Conservation (phyloP, 2,888 invertebrate genomes). For the Sicus ferrugineus region DNA sequence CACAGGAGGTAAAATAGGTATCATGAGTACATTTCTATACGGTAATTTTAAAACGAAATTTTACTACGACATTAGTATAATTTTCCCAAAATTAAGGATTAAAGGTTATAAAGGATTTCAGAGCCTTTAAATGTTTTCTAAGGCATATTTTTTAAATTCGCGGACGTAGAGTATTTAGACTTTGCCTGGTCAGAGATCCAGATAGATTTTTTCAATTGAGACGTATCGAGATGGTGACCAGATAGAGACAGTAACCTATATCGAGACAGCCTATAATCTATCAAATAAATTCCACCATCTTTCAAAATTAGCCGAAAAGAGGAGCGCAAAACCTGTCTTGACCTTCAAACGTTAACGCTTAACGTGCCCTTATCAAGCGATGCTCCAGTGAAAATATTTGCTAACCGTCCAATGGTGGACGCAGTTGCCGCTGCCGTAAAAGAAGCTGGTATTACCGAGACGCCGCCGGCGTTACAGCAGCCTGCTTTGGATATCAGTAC, state of each 20-base stretch:
- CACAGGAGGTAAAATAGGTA: no score
- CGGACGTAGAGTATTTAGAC: no score
- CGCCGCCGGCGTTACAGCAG: slow-evolving; percentile 48
- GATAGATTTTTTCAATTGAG: not conserved
- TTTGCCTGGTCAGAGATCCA: not conserved
- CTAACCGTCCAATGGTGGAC: slow-evolving; percentile 53
- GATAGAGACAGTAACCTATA: no score
- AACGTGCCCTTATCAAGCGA: slow-evolving; percentile 75
- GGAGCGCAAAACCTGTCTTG: slow-evolving; percentile 83
- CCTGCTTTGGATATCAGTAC: slow-evolving; percentile 64
- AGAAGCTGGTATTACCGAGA: slow-evolving; percentile 44
- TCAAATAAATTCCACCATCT: not conserved
- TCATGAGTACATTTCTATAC: no score
- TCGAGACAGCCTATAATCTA: no score
- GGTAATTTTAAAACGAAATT: no score
- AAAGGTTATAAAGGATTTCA: no score
- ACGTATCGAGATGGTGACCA: no score
- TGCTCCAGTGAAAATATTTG: slow-evolving; percentile 58
- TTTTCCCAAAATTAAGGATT: no score
- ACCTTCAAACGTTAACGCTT: slow-evolving; percentile 89
- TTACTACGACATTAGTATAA: no score
- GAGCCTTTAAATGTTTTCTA: no score
- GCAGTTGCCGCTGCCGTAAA: slow-evolving; percentile 47
- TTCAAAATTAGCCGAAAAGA: slow-evolving; percentile 69
- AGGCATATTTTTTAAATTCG: no score